Base-by-base conservation (phyloP, 2,797 vertebrate genomes). In the Presbytis comata region DNA sequence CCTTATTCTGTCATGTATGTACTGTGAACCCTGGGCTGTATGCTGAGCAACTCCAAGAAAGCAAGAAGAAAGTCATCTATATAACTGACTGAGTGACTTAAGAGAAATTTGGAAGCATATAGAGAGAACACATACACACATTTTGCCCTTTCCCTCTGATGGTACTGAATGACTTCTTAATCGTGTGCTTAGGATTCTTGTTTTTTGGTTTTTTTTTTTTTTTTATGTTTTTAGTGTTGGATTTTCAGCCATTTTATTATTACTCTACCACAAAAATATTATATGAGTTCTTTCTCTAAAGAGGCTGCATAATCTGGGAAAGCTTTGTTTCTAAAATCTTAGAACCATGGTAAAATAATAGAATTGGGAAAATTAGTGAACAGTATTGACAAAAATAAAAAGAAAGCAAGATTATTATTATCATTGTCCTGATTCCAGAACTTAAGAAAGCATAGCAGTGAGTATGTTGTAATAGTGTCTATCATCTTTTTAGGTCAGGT, bases 401-500 rank as follows among this genome's bases (percentile, higher is more conserved):
- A 50, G 8, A 92, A 30, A 36, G 0, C 5, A 93, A 48, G 48
- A 80, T 81, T 79, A 17, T 79, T 96, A 33, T 59, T 94, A 74
- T 64, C 76, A 44, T 46, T 94, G 9, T 81, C 46, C 33, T 96
- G 44, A 91, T 93, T 93, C 36, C 36, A 96, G 72, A 97, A 93
- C 61, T 93, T 97, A 70, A 95, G 28, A 92, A 95, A 96, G 83
- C 48, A 70, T 87, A 87, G 39, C 48, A 64, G 50, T 93, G 50
- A 97, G 36, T 93, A 88, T 96, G 74, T 95, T 97, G 46, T 97
- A 94, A 96, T 95, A 74, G 67, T 92, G 90, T 98, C 95, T 98
- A 41, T 98, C 95, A 84, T 86, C 97, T 98, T 89, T 98, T 44
- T 98, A 99, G 99, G 99, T 97, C 99, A 99, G 98, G 98, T 99